Evolutionary conservation across 64 coral and sea anemone species (phyloP), one percentile per base, ranked within the genome.

Genomic region (Pachyseris speciosa): DNA sequence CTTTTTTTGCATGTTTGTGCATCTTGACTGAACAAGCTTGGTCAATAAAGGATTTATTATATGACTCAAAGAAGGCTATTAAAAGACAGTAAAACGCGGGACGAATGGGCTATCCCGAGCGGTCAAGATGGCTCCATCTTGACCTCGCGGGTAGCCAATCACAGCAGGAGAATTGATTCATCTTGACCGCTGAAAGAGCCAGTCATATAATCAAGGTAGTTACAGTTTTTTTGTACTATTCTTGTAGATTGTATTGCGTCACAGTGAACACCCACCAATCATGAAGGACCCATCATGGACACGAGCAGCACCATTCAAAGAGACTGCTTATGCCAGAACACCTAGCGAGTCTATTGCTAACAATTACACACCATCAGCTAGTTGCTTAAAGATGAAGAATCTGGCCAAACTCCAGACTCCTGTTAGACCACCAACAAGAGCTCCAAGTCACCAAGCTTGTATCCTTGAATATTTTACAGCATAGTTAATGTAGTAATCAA

Each of bases 331-430:
- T 86, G 94, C 94, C 48, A 92, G 97, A 43, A 99, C 97, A 24
- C 97, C 97, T 1, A 99, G 97, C 91, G 97, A 99, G 87, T 99
- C 97, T 5, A 99, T 99, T 86, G 97, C 94, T 16, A 99, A 99
- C 48, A 99, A 99, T 78, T 99, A 95, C 90, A 95, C 93, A 53
- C 97, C 97, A 31, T 67, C 77, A 38, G 97, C 97, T 27, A 84
- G 67, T 57, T 72, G 92, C 64, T 55, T 99, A n/a, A 99, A 95
- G 28, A 74, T 95, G 59, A 95, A 75, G 65, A 99, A 93, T 89
- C 87, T 99, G 26, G 59, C 78, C 41, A 98, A 92, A 27, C 31
- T 81, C 1, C 77, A 81, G 31, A 37, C 32, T 61, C 61, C 72
- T 69, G 43, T 86, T 1, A 95, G 97, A 88, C 94, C 90, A 33